phyloP scores from a whole-genome alignment of 1,140 invertebrate species.

The Arion vulgaris region DNA sequence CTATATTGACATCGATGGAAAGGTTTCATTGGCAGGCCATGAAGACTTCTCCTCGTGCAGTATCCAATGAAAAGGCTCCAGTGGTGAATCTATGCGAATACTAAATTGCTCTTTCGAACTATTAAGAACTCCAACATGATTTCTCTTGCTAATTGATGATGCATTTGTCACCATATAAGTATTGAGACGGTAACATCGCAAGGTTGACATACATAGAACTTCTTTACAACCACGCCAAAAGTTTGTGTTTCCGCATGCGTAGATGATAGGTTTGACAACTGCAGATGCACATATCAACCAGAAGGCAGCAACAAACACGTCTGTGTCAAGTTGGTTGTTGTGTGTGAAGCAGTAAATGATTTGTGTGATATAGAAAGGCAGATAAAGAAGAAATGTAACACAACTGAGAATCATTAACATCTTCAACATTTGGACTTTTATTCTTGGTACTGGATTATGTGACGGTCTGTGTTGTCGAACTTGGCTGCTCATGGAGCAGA shows the following conservation, averaged over 20 bases:
- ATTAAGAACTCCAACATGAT: slow-evolving; percentile 59
- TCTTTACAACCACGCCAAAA: slow-evolving; percentile 65
- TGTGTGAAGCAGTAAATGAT: slow-evolving; percentile 41
- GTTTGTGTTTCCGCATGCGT: slow-evolving; percentile 64
- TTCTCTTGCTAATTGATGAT: slow-evolving; percentile 58
- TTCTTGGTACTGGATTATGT: slow-evolving; percentile 59
- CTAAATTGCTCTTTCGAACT: not conserved
- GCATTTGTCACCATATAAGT: slow-evolving; percentile 62
- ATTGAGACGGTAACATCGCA: slow-evolving; percentile 64
- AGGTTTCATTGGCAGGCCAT: not conserved
- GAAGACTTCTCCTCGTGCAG: not conserved
- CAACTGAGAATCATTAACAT: slow-evolving; percentile 56
- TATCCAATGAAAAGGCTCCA: not conserved
- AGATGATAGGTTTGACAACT: slow-evolving; percentile 56
- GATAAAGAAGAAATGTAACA: slow-evolving; percentile 41
- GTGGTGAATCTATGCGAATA: not conserved
- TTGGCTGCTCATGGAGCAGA: slow-evolving; percentile 48
- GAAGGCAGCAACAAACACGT: slow-evolving; percentile 45
- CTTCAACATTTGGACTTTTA: slow-evolving; percentile 65
- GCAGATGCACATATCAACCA: slow-evolving; percentile 44
- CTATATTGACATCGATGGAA: not conserved
- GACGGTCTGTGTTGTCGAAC: slow-evolving; percentile 48
- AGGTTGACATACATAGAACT: slow-evolving; percentile 65
- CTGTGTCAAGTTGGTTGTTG: not conserved
- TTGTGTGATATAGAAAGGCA: slow-evolving; percentile 48